Conservation (phyloP, 2,797 vertebrate genomes). For the Halcyon chelicuti region DNA sequence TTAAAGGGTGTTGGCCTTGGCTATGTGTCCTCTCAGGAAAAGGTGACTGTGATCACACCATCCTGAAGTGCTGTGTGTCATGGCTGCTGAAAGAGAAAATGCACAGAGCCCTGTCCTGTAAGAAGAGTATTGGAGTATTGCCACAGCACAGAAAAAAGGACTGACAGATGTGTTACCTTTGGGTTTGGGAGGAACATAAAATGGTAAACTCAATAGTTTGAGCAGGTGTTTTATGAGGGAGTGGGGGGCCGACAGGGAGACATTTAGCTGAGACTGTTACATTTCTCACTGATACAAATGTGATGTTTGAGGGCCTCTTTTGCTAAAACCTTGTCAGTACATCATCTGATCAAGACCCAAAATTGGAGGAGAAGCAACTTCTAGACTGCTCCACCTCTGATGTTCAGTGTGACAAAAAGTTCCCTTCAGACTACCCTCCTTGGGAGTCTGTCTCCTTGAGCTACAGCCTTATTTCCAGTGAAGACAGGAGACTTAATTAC, state of each 20-base stretch:
- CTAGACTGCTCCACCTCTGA: neutral
- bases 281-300: neutral
- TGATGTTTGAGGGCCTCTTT: neutral
- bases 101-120: neutral
- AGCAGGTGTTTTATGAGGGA: neutral
- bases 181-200: neutral
- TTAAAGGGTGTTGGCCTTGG: neutral
- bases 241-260: neutral
- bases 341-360: neutral
- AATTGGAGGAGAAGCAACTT: neutral
- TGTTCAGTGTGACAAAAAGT: neutral
- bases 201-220: neutral
- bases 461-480: neutral
- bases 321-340: neutral
- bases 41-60: neutral
- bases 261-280: neutral
- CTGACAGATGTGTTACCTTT: too few species aligned
- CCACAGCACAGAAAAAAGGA: neutral
- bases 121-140: neutral
- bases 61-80: neutral
- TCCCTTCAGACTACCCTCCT: neutral
- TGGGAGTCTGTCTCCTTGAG: neutral
- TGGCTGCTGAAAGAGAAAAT: neutral
- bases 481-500: neutral
- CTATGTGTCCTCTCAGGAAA: neutral